These are phyloP conservation scores for Corythoichthys haematopterus DNA, from an alignment of 2,113 vertebrate genomes.

Conservation along the genomic window DNA sequence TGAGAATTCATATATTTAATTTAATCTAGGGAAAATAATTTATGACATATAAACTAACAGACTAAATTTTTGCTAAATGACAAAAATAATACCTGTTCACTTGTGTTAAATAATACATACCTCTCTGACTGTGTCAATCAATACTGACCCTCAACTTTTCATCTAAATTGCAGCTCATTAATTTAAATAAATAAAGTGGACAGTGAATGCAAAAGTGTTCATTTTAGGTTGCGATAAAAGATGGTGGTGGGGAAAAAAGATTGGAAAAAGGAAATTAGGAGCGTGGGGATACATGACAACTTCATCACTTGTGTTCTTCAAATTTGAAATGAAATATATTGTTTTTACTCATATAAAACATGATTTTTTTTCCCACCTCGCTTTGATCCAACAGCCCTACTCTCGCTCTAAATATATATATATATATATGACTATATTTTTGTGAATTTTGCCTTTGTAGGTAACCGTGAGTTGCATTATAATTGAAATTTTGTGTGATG, in stretches of 20 bases:
- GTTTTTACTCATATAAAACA: not conserved
- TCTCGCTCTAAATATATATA: not conserved
- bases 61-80: not conserved
- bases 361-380: too few species aligned
- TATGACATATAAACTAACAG: too few species aligned
- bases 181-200: not conserved
- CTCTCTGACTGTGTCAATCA: not conserved
- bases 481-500: constrained; percentile 43
- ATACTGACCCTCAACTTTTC: not conserved
- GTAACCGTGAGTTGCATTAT: not conserved
- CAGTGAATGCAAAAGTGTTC: constrained; percentile 7
- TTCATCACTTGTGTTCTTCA: constrained; percentile 48
- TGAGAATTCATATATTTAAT: too few species aligned
- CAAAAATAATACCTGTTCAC: not conserved
- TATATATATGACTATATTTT: not conserved
- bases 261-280: constrained; percentile 8
- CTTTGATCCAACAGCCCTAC: not conserved
- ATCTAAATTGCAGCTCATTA: not conserved
- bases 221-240: constrained; percentile 7
- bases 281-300: constrained; percentile 19
- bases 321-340: not conserved
- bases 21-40: too few species aligned
- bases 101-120: not conserved
- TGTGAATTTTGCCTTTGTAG: not conserved
- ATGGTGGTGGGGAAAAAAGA: constrained; percentile 6